A percentile compares a stretch with the other conserved stretches of the same genome.
Evolutionary conservation across 2,797 vertebrate species (phyloP).

Genomic region (Enteromius thamalakanensis): DNA sequence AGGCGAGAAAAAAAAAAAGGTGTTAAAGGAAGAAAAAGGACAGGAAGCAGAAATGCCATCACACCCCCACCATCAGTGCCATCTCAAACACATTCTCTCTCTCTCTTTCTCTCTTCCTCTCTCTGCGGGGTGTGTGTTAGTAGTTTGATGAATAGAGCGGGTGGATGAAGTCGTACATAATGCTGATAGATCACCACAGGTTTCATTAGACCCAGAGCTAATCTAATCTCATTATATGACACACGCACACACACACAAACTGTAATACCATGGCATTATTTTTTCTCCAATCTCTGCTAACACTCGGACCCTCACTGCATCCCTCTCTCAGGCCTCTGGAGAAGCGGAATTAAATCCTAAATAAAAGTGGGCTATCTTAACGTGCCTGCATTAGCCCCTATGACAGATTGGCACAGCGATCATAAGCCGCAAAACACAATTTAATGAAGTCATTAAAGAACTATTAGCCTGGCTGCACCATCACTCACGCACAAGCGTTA

Average conservation of each 20-base stretch:
- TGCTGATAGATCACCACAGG: conserved; percentile 80
- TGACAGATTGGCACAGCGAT: conserved; percentile 80
- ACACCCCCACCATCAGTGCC: conserved; percentile 6
- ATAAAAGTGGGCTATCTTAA: conserved; percentile 78
- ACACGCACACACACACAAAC: conserved; percentile 45
- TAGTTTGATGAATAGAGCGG: conserved; percentile 75
- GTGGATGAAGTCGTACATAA: conserved; percentile 78
- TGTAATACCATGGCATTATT: conserved; percentile 26
- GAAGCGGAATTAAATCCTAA: conserved; percentile 79
- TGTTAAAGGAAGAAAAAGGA: conserved; percentile 1
- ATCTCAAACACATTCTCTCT: not conserved
- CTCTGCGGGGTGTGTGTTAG: conserved; percentile 55
- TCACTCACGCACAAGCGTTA: conserved; percentile 80
- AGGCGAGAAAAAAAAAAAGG: conserved; percentile 11
- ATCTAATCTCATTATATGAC: conserved; percentile 86
- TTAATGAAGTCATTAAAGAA: conserved; percentile 86
- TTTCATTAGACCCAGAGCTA: conserved; percentile 82
- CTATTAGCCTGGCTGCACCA: conserved; percentile 80
- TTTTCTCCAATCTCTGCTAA: conserved; percentile 14
- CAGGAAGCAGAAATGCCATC: conserved; percentile 27
- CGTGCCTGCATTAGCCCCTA: conserved; percentile 72
- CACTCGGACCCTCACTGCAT: not conserved
- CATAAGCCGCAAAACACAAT: conserved; percentile 81
- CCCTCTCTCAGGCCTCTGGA: conserved; percentile 60
- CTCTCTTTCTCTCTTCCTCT: not conserved